Evolutionary conservation across 1,140 invertebrate genomes (phyloP).

Genomic region (Drosophila aff.): DNA sequence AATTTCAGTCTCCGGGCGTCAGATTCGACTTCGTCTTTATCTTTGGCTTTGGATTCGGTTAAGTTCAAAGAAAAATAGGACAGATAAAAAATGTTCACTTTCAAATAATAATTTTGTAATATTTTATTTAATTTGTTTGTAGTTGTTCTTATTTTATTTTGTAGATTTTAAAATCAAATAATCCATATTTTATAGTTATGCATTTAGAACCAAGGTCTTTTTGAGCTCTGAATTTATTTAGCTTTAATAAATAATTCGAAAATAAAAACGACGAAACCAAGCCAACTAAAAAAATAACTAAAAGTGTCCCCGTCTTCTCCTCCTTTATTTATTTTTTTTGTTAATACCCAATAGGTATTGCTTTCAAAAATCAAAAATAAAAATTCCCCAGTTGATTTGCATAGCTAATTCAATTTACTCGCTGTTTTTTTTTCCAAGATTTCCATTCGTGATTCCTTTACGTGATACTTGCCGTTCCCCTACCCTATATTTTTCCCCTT

Average conservation of each 20-base stretch:
- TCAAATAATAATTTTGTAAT: background rate
- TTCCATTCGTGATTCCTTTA: constrained; percentile 51
- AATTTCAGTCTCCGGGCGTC: background rate
- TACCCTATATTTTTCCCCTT: background rate
- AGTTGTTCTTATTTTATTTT: background rate
- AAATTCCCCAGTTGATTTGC: constrained; percentile 52
- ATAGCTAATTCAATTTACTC: constrained; percentile 73
- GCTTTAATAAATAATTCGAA: background rate
- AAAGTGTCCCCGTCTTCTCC: background rate
- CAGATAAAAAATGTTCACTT: too few relatives aligned
- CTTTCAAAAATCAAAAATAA: constrained; percentile 53
- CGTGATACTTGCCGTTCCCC: constrained; percentile 3
- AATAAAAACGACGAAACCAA: background rate
- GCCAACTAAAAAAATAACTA: background rate
- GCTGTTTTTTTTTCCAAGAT: constrained; percentile 36
- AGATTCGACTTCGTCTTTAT: background rate
- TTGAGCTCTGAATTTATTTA: background rate
- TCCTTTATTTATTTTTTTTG: background rate
- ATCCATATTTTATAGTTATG: too few relatives aligned
- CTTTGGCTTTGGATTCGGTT: background rate
- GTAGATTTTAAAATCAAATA: background rate
- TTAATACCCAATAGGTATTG: constrained; percentile 25
- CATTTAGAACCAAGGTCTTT: too few relatives aligned
- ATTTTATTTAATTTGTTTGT: background rate
- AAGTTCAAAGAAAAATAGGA: background rate